Percentiles rank a stretch among this genome's conserved stretches.
phyloP scores from a whole-genome alignment of 1,140 invertebrate species.

The Mizuhopecten yessoensis region DNA sequence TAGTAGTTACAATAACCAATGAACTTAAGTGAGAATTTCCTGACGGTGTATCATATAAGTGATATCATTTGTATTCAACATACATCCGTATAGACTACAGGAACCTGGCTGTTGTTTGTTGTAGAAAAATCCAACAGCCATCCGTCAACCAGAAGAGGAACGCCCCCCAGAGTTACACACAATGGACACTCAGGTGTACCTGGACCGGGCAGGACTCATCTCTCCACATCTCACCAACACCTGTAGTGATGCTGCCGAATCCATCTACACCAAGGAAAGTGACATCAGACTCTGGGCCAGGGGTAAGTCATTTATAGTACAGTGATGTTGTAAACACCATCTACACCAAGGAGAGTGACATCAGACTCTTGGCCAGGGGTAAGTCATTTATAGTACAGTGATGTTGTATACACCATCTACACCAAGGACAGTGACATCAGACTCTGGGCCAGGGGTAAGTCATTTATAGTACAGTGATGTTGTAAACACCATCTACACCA shows the following conservation, averaged over 20 bases:
- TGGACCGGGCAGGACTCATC: slow-evolving; percentile 73
- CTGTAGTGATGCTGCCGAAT: slow-evolving; percentile 90
- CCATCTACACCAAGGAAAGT: slow-evolving; percentile 90
- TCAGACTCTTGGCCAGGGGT: too few relatives aligned
- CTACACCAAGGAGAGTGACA: too few relatives aligned
- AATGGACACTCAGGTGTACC: slow-evolving; percentile 87
- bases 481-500: too few relatives aligned
- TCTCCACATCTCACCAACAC: slow-evolving; percentile 86
- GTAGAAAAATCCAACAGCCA: slow-evolving; percentile 92
- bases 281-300: slow-evolving; percentile 90
- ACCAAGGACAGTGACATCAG: slow-evolving; percentile 91
- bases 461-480: too few relatives aligned
- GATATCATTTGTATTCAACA: too few relatives aligned
- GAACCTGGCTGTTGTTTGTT: too few relatives aligned
- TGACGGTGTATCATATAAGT: too few relatives aligned
- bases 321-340: too few relatives aligned
- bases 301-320: slow-evolving; percentile 89
- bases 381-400: too few relatives aligned
- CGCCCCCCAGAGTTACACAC: slow-evolving; percentile 91
- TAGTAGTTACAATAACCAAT: too few relatives aligned
- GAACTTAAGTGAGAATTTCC: too few relatives aligned
- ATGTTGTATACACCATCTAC: slow-evolving; percentile 91
- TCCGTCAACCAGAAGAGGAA: slow-evolving; percentile 94
- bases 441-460: slow-evolving; percentile 88
- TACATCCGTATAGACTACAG: too few relatives aligned